These are phyloP conservation scores for Melanaphis sacchari DNA, from an alignment of 1,140 invertebrate genomes.

Conservation along the genomic window DNA sequence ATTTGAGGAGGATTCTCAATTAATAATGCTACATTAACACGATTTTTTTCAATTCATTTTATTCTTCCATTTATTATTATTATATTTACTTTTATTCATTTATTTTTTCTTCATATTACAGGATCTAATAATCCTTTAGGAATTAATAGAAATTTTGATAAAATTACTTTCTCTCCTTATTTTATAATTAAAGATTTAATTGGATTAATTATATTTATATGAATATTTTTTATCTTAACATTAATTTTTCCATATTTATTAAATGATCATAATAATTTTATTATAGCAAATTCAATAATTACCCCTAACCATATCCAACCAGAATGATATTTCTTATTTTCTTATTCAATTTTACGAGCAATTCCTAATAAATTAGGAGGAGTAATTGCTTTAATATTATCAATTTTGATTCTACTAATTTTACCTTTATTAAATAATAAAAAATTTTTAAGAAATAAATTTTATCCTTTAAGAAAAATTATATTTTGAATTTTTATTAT, in stretches of 20 bases:
- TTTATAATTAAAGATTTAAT: conserved; percentile 6
- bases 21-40: neutral
- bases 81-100: neutral
- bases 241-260: neutral
- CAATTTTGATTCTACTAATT: neutral
- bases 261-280: neutral
- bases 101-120: conserved; percentile 12
- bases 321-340: neutral
- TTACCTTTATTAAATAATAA: neutral
- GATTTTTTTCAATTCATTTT: neutral
- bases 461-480: neutral
- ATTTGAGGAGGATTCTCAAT: neutral
- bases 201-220: neutral
- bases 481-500: neutral
- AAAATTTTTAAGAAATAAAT: neutral
- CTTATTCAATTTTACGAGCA: neutral
- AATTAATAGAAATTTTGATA: conserved; percentile 2
- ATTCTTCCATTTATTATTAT: conserved; percentile 2
- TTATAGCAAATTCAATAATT: neutral
- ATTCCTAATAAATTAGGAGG: conserved; percentile 17
- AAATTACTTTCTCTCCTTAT: neutral
- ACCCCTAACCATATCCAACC: neutral
- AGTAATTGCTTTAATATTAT: neutral
- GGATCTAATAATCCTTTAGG: conserved; percentile 15
- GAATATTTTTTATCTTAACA: neutral